Conservation (phyloP, 2,113 vertebrate genomes). For the Coptodon rendalli region DNA sequence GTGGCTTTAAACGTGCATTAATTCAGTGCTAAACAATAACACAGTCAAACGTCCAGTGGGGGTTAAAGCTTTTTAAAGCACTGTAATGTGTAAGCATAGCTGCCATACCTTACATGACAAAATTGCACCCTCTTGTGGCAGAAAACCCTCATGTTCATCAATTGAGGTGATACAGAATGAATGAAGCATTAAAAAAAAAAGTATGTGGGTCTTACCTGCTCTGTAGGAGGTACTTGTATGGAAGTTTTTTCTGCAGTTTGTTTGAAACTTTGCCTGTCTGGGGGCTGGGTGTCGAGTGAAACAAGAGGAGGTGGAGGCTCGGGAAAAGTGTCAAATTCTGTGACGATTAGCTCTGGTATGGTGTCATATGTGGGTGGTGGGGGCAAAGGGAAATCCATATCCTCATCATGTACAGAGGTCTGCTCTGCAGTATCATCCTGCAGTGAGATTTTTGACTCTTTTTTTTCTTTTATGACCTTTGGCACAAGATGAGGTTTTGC, state of each 20-base stretch:
- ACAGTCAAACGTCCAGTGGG: background rate
- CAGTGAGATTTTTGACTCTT: background rate
- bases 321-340: background rate
- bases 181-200: background rate
- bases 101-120: accelerated
- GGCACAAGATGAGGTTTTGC: background rate
- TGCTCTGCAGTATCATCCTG: background rate
- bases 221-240: background rate
- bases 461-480: background rate
- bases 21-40: background rate
- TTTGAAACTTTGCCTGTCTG: background rate
- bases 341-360: conserved; percentile 32
- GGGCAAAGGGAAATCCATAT: background rate
- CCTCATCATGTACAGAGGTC: background rate
- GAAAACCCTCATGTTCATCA: background rate
- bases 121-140: conserved; percentile 23
- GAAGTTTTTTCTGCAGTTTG: background rate
- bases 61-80: background rate
- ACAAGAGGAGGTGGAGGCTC: background rate
- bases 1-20: background rate
- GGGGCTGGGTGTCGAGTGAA: background rate
- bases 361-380: conserved; percentile 45
- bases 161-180: background rate
- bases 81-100: background rate
- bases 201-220: background rate